Base-by-base conservation (phyloP, 2,113 vertebrate species). In the Sebastes schlegelii region DNA sequence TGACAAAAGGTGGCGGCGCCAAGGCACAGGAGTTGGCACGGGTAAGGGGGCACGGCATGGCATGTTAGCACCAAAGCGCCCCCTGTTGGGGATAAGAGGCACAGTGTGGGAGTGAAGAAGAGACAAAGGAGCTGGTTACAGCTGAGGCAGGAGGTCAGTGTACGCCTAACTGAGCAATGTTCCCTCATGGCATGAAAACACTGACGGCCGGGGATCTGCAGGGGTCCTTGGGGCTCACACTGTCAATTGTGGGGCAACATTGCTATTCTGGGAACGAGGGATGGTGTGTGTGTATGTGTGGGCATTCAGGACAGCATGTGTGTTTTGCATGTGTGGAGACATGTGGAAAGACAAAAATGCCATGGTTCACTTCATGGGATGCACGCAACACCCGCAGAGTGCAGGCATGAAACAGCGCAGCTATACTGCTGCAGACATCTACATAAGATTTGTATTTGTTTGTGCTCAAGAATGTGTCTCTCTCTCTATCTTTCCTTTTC, bases 111-210 rank as follows among this genome's bases (percentile, higher is more conserved):
- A 84, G 88, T 74, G 63, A 75, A 69, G 75, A 77, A 43, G 86
- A 93, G 88, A 94, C 92, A 94, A 94, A 94, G 90, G 87, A 92
- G 79, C 73, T 80, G 85, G 76, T 82, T 88, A 66, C 74, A 86
- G 87, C 84, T 87, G 82, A 91, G 86, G 82, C 61, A 74, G 84
- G 85, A 87, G 89, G 88, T 90, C 89, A 91, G 83, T 61, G 65
- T 73, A 76, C 72, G 87, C 74, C 87, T 78, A 82, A 85, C 82
- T 87, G 80, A 86, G 81, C 79, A 83, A 80, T 80, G 80, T 73
- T 88, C 86, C 88, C 84, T 77, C 19, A n/a, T 79, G 85, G 84
- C 81, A 78, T 68, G 62, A 87, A 86, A 89, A 76, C 85, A 83
- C 68, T 78, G 83, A 74, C 60, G 74, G 65, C 46, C n/a, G 48